These are phyloP conservation scores for Sebastes kiyomatsui DNA, from an alignment of 2,797 vertebrate species.

Conservation along the genomic window DNA sequence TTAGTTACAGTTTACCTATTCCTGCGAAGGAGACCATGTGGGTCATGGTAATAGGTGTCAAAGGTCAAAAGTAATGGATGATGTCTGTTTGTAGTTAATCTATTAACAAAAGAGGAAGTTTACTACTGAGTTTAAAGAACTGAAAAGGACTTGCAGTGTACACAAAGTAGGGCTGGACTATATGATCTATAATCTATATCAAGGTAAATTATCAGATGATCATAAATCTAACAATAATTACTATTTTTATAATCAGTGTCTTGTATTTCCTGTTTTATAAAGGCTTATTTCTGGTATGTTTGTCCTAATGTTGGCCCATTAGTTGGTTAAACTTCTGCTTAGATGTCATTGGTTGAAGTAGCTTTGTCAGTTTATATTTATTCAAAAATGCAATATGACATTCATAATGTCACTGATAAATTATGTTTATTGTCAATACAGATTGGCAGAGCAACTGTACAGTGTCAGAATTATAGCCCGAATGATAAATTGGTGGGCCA, in stretches of 20 bases:
- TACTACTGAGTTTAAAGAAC: not conserved
- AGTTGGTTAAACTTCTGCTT: not conserved
- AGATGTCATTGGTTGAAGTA: not conserved
- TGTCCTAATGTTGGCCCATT: not conserved
- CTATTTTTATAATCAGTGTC: not conserved
- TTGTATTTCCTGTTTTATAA: not conserved
- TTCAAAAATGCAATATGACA: not conserved
- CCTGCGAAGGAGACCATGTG: not conserved
- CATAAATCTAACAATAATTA: not conserved
- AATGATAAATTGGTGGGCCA: not conserved
- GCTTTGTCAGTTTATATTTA: not conserved
- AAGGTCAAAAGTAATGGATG: constrained; percentile 4
- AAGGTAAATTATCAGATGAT: not conserved
- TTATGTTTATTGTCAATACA: not conserved
- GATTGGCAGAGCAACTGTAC: not conserved
- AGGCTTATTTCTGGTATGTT: not conserved
- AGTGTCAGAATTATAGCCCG: not conserved
- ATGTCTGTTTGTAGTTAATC: not conserved
- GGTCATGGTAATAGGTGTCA: not conserved
- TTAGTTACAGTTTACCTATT: not conserved
- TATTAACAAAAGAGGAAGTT: not conserved
- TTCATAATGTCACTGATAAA: not conserved
- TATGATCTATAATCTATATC: not conserved
- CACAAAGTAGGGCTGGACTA: not conserved
- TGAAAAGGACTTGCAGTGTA: not conserved